Evolutionary conservation across 2,113 vertebrate species (phyloP).

Genomic region (Polyodon spathula): DNA sequence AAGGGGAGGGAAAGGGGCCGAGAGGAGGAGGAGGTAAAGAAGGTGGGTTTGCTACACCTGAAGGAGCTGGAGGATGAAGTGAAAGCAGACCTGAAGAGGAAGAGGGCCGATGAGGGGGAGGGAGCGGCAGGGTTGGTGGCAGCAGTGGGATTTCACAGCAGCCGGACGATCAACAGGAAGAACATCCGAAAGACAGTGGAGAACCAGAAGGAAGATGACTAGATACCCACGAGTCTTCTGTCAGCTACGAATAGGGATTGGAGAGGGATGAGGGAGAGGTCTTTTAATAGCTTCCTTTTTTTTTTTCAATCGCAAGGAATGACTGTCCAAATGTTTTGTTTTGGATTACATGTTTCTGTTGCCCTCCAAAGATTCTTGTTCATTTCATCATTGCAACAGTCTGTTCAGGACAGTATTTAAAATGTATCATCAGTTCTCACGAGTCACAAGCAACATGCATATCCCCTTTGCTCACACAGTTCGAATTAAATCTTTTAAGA

Average conservation of each 20-base stretch:
- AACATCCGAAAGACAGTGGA: conserved; percentile 60
- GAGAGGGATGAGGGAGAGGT: background rate
- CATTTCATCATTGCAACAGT: no score
- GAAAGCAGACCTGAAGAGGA: conserved; percentile 19
- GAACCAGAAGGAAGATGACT: conserved; percentile 43
- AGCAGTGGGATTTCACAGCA: conserved; percentile 51
- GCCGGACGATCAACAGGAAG: conserved; percentile 65
- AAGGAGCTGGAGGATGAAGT: conserved; percentile 32
- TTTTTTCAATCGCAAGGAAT: conserved; percentile 6
- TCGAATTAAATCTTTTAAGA: no score
- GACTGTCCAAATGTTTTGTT: background rate
- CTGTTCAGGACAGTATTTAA: no score
- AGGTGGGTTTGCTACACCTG: conserved; percentile 37
- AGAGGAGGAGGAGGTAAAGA: conserved; percentile 18
- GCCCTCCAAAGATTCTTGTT: no score
- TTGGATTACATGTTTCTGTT: background rate
- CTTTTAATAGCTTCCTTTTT: background rate
- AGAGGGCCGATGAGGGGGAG: conserved; percentile 7
- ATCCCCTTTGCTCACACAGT: no score
- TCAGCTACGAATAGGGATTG: no score
- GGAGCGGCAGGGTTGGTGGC: background rate
- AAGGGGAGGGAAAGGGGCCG: conserved; percentile 2
- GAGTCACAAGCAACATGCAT: no score
- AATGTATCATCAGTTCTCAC: no score
- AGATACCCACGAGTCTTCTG: conserved; percentile 25